Percentiles rank a stretch among this genome's conserved stretches.
Evolutionary conservation across 2,888 invertebrate genomes (phyloP).

Genomic region (Noctua fimbriata): DNA sequence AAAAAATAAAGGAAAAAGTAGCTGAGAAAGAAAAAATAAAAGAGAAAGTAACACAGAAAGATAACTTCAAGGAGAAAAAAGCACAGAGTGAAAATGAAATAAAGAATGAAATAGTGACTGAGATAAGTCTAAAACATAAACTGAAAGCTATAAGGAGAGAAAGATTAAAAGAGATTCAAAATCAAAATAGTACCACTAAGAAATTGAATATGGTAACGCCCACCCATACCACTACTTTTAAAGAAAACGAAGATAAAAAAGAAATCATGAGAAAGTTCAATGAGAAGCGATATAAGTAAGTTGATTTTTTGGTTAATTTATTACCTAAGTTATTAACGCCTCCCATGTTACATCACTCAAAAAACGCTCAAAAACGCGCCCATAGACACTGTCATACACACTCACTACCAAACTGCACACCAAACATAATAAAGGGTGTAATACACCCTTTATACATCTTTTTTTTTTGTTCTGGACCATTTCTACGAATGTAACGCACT

Average conservation of each 20-base stretch:
- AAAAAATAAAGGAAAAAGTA: neutral
- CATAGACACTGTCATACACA: too few relatives aligned
- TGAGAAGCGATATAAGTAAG: slow-evolving; percentile 35
- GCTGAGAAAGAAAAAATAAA: neutral
- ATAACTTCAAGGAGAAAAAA: neutral
- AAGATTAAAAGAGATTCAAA: neutral
- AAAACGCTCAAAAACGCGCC: too few relatives aligned
- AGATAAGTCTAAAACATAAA: slow-evolving; percentile 4
- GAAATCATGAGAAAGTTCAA: neutral
- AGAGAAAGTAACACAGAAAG: neutral
- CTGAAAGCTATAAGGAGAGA: neutral
- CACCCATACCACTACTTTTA: neutral
- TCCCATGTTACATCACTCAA: neutral
- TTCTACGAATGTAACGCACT: too few relatives aligned
- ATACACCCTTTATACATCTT: too few relatives aligned
- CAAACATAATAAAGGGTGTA: too few relatives aligned
- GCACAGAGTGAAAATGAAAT: neutral
- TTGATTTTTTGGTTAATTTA: slow-evolving; percentile 5
- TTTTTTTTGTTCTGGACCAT: too few relatives aligned
- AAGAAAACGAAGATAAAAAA: neutral
- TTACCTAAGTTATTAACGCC: neutral
- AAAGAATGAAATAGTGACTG: neutral
- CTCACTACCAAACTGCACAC: too few relatives aligned
- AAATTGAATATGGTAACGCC: neutral
- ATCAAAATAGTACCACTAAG: neutral